These are phyloP conservation scores for Cataglyphis livida DNA, from an alignment of 2,888 invertebrate species.

Conservation along the genomic window DNA sequence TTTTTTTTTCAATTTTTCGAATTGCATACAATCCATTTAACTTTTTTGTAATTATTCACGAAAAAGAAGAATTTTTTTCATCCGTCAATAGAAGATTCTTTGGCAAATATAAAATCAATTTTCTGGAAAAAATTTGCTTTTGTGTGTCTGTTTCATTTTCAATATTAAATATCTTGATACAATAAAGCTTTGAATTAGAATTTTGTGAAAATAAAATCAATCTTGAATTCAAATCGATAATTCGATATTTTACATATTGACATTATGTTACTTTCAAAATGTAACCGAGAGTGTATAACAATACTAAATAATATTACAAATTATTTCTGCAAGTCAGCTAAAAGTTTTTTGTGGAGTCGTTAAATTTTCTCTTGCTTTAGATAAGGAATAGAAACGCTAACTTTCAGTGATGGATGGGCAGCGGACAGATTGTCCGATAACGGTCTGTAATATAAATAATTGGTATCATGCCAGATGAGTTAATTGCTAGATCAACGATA, in stretches of 20 bases:
- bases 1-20: conserved; percentile 43
- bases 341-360: conserved; percentile 16
- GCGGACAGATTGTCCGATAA: conserved; percentile 69
- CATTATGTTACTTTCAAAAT: not conserved
- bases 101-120: not conserved
- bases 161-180: conserved; percentile 19
- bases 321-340: conserved; percentile 17
- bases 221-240: conserved; percentile 8
- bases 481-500: conserved; percentile 75
- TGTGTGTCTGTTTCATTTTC: not conserved
- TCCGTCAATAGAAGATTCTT: not conserved
- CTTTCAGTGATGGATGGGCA: conserved; percentile 5
- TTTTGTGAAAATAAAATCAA: not conserved
- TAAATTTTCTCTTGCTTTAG: not conserved
- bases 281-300: not conserved
- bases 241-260: not conserved
- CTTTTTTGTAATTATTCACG: not conserved
- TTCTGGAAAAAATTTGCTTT: conserved; percentile 12
- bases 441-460: conserved; percentile 72
- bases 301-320: conserved; percentile 1
- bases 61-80: conserved; percentile 31
- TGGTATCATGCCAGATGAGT: conserved; percentile 70
- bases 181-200: not conserved
- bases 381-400: conserved; percentile 1
- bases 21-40: conserved; percentile 19